Conservation (phyloP, 2,113 vertebrate species). For the Vombatus ursinus region DNA sequence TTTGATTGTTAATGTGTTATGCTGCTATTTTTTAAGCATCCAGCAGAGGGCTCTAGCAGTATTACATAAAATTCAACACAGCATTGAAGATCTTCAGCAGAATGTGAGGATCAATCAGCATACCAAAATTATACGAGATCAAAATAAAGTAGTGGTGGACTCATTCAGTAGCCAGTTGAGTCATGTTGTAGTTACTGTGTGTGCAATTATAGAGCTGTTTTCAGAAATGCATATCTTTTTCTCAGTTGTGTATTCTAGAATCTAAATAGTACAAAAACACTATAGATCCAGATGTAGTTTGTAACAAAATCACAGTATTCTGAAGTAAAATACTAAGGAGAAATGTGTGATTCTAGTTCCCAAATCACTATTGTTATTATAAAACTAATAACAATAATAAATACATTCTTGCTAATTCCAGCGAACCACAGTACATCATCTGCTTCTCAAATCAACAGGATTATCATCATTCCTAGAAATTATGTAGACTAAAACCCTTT, state of each 20-base stretch:
- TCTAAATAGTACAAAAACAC: not conserved
- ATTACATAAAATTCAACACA: not conserved
- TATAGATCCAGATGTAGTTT: not conserved
- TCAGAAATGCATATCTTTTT: not conserved
- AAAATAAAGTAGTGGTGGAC: slow-evolving; percentile 9
- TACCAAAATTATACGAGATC: not conserved
- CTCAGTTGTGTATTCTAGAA: not conserved
- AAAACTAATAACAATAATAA: no score
- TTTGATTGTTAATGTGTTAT: not conserved
- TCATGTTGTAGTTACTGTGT: not conserved
- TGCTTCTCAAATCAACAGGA: no score
- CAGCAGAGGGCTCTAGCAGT: slow-evolving; percentile 32
- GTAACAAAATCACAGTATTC: not conserved
- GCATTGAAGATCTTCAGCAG: not conserved
- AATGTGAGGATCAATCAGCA: not conserved
- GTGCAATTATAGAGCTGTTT: not conserved
- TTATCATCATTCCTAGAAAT: no score
- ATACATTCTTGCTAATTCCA: no score
- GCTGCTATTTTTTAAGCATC: not conserved
- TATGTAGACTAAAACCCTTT: no score
- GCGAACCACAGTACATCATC: no score
- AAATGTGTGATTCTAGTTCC: not conserved
- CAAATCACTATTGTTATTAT: not conserved
- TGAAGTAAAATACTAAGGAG: not conserved
- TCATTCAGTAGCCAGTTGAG: not conserved